phyloP scores from a whole-genome alignment of 2,888 invertebrate species.

The Lathronympha strigana region DNA sequence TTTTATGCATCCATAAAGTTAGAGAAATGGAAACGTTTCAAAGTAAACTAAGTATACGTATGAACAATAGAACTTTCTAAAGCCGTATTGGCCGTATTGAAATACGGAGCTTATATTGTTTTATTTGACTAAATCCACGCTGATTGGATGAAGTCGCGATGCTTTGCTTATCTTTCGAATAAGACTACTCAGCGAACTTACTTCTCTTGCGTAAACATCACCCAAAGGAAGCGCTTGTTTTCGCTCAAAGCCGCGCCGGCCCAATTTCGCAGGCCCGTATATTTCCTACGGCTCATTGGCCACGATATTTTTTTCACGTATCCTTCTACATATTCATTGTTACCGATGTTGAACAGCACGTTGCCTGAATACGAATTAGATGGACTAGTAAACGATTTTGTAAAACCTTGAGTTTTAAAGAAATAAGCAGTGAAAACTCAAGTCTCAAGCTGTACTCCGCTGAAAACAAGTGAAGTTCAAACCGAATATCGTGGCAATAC shows the following conservation, averaged over 20 bases:
- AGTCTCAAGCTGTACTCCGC: neutral
- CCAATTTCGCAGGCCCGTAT: conserved; percentile 42
- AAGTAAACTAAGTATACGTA: neutral
- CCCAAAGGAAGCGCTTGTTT: conserved; percentile 30
- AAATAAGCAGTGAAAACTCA: neutral
- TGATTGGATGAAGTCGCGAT: conserved; percentile 10
- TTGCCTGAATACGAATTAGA: conserved; percentile 33
- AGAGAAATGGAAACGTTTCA: neutral
- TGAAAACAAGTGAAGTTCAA: neutral
- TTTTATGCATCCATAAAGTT: neutral
- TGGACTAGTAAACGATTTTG: conserved; percentile 27
- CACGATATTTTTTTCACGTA: conserved; percentile 41
- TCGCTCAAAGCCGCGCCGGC: conserved; percentile 34
- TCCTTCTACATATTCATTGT: conserved; percentile 36
- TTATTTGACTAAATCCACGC: conserved; percentile 9
- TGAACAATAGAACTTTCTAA: neutral
- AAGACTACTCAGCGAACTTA: conserved; percentile 3
- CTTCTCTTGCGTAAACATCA: conserved; percentile 28
- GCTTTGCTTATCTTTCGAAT: conserved; percentile 24
- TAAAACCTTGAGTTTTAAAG: conserved; percentile 5
- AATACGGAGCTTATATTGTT: conserved; percentile 8
- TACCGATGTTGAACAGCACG: conserved; percentile 21
- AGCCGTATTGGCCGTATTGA: conserved; percentile 4
- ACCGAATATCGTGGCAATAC: neutral
- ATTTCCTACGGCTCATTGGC: conserved; percentile 45